Evolutionary conservation across 2,113 vertebrate species (phyloP).

Genomic region (Struthio camelus): DNA sequence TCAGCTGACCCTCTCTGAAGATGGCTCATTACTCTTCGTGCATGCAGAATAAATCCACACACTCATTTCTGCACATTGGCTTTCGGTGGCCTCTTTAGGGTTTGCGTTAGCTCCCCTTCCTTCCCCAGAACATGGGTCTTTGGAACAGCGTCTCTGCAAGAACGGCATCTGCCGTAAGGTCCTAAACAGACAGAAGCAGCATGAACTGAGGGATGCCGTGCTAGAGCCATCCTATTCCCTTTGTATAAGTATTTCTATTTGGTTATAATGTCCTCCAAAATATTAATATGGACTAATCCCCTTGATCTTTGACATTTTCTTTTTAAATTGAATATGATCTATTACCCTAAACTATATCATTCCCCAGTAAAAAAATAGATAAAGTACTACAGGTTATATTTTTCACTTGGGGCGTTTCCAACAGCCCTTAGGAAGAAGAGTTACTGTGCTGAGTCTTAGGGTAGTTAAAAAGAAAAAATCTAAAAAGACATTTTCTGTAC

Average conservation of each 20-base stretch:
- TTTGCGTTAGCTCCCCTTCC: neutral
- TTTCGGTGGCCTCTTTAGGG: neutral
- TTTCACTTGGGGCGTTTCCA: slow-evolving; percentile 3
- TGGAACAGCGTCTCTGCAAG: rapidly evolving
- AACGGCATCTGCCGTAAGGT: neutral
- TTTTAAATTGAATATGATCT: neutral
- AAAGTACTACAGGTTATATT: neutral
- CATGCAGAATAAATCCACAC: rapidly evolving
- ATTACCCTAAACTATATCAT: neutral
- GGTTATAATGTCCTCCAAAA: neutral
- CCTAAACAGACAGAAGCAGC: neutral
- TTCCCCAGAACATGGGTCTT: neutral
- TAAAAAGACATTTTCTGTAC: neutral
- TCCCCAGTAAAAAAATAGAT: neutral
- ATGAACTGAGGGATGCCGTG: rapidly evolving
- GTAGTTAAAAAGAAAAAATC: neutral
- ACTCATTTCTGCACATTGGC: neutral
- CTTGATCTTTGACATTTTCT: neutral
- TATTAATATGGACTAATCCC: neutral
- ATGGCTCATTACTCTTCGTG: neutral
- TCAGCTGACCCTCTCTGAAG: neutral
- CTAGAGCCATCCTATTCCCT: neutral
- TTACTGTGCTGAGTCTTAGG: neutral
- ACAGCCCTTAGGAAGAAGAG: neutral
- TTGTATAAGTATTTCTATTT: neutral